phyloP scores from a whole-genome alignment of 2,888 invertebrate species.

The Laothoe populi region DNA sequence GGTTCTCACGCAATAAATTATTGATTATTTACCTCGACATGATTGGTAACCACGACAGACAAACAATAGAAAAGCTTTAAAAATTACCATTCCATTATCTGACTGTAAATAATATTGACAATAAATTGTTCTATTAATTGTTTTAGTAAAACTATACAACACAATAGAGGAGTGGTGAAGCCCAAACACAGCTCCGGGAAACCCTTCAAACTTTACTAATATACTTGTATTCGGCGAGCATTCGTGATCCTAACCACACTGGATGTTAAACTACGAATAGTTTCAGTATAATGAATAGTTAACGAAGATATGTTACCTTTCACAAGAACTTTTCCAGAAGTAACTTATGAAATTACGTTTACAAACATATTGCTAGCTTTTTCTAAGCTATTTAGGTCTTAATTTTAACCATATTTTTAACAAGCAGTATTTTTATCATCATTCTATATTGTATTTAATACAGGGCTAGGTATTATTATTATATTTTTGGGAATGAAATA shows the following conservation, averaged over 20 bases:
- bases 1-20: neutral
- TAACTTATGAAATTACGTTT: too few species aligned
- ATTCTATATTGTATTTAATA: too few species aligned
- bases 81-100: neutral
- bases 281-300: slow-evolving; percentile 9
- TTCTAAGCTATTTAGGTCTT: too few species aligned
- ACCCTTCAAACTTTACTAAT: slow-evolving; percentile 63
- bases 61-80: neutral
- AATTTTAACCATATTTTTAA: neutral
- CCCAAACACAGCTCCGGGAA: slow-evolving; percentile 44
- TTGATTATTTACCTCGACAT: neutral
- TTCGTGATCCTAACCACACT: slow-evolving; percentile 42
- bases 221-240: slow-evolving; percentile 41
- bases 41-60: neutral
- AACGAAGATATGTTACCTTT: slow-evolving; percentile 6
- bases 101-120: neutral
- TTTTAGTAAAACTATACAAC: slow-evolving; percentile 9
- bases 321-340: neutral
- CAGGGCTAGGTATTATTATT: too few species aligned
- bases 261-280: slow-evolving; percentile 16
- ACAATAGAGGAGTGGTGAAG: slow-evolving; percentile 43
- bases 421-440: neutral
- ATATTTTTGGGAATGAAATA: too few species aligned
- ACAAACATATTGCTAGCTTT: neutral
- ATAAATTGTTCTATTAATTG: slow-evolving; percentile 11